Evolutionary conservation across 2,888 invertebrate genomes (phyloP).

Genomic region (Romanomermis culicivorax): DNA sequence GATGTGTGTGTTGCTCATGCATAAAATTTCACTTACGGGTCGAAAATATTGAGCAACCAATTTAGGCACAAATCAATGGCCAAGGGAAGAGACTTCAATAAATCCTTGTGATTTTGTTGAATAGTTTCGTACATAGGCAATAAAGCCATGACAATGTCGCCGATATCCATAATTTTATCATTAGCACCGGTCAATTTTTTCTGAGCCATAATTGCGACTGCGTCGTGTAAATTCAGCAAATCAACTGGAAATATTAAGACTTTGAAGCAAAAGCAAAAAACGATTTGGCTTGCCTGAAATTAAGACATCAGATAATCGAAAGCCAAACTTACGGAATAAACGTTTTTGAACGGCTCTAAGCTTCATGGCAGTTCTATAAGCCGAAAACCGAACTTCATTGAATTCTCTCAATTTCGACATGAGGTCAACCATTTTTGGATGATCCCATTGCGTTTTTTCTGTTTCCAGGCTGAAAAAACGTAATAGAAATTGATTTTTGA

Average conservation of each 20-base stretch:
- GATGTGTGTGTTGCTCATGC: no score
- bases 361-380: conserved; percentile 92
- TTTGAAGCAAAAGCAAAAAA: neutral
- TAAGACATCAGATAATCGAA: no score
- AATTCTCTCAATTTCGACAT: conserved; percentile 71
- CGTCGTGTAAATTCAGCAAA: conserved; percentile 21
- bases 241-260: conserved; percentile 17
- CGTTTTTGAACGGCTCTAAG: conserved; percentile 81
- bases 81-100: conserved; percentile 44
- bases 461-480: conserved; percentile 53
- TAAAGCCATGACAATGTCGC: conserved; percentile 85
- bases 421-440: conserved; percentile 89
- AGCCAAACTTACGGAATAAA: conserved; percentile 44
- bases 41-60: conserved; percentile 95
- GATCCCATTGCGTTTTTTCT: conserved; percentile 99
- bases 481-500: neutral
- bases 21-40: conserved; percentile 42
- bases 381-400: conserved; percentile 91
- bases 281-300: no score
- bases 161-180: conserved; percentile 57
- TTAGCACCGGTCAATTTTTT: conserved; percentile 9
- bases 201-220: conserved; percentile 7
- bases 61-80: conserved; percentile 89
- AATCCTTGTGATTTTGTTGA: conserved; percentile 16
- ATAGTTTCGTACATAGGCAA: conserved; percentile 57